Percentiles rank a stretch among this genome's conserved stretches.
phyloP scores from a whole-genome alignment of 2,888 invertebrate species.

The Eurytoma adleriae region DNA sequence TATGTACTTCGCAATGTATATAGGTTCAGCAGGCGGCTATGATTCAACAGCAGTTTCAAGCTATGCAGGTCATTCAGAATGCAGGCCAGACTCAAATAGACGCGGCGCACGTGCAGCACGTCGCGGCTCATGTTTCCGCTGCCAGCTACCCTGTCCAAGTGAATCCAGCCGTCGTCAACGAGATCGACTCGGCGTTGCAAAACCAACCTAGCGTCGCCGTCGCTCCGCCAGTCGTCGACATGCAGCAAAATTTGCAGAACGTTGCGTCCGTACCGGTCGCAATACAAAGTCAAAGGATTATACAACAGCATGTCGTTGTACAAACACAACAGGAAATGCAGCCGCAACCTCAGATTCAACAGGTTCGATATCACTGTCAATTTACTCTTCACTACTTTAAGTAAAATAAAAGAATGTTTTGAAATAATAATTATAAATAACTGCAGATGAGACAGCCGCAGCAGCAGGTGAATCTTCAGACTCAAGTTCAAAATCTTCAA shows the following conservation, averaged over 20 bases:
- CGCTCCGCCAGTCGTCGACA: slow-evolving; percentile 20
- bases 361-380: slow-evolving; percentile 31
- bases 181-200: slow-evolving; percentile 32
- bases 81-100: slow-evolving; percentile 36
- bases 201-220: slow-evolving; percentile 29
- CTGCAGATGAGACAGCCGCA: slow-evolving; percentile 58
- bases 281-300: slow-evolving; percentile 37
- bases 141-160: slow-evolving; percentile 27
- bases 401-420: no score
- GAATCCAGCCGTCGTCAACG: slow-evolving; percentile 28
- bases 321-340: slow-evolving; percentile 51
- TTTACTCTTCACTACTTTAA: no score
- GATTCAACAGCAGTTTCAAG: slow-evolving; percentile 35
- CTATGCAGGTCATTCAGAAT: slow-evolving; percentile 28
- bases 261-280: slow-evolving; percentile 23
- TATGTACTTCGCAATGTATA: no score
- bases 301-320: slow-evolving; percentile 50
- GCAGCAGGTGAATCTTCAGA: slow-evolving; percentile 62
- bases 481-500: slow-evolving; percentile 66
- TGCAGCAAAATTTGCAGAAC: slow-evolving; percentile 43
- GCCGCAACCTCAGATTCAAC: slow-evolving; percentile 56
- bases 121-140: slow-evolving; percentile 23
- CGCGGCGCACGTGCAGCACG: slow-evolving; percentile 31
- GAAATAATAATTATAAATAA: not conserved
- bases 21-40: slow-evolving; percentile 29